Base-by-base conservation (phyloP, 2,888 invertebrate species). In the Nematopogon swammerdamellus region DNA sequence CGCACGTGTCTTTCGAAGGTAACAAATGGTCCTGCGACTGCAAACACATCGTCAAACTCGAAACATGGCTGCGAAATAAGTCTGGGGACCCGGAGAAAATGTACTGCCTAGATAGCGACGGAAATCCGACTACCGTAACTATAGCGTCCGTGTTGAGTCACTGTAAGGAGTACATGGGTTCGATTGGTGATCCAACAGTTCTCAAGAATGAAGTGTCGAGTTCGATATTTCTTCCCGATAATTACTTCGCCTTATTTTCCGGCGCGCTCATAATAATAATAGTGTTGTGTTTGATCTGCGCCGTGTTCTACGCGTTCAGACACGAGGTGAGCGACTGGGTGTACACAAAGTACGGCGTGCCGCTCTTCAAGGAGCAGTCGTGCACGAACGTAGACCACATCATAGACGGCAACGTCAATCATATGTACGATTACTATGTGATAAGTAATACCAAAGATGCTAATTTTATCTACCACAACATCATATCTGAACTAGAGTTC, bases 21-120 rank as follows among this genome's bases (percentile, higher is more conserved):
- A 91, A 91, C 80, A 85, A 85, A 65, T 91, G 92, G 91, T 88
- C 88, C 60, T 92, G 92, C 72, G 88, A 90, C 64, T 92, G 92
- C 70, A 82, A 81, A 61, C 87, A 87, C 64, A 83, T 89, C 55
- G 86, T 83, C 44, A 84, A 84, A 60, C 77, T 89, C 62, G 85
- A 87, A 60, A 80, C 82, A 47, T 89, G 89, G 89, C 69, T 89
- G 52, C 75, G 83, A 51, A 79, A 82, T 57, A 85, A 87, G 65
- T 84, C 84, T 18, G 83, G 84, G 47, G 84, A 86, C 65, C 84
- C 86, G 29, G 83, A 85, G 62, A 86, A 85, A 76, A 84, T 88
- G 85, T 80, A 85, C 59, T 88, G 88, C 63, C 80, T 83, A 45
- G 84, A 85, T 62, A 80, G 80, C 49, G 76, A 70, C 56, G 77